A percentile compares a stretch with the other conserved stretches of the same genome.
Conservation (phyloP, 2,113 vertebrate species). For the Urocynchramus pylzowi region DNA sequence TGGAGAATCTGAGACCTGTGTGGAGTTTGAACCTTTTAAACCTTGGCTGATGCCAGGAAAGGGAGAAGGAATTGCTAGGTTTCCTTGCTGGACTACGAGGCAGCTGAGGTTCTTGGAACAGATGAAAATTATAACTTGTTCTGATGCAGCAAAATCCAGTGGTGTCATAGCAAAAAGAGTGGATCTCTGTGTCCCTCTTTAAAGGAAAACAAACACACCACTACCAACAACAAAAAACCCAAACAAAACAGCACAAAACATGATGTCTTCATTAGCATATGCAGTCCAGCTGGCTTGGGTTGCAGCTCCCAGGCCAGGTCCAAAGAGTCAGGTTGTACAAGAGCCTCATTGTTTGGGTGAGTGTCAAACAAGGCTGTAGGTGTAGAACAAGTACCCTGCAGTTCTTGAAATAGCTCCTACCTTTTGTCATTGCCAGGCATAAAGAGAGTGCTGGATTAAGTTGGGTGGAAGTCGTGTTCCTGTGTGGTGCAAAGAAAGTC, state of each 20-base stretch:
- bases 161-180: background rate
- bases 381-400: background rate
- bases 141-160: background rate
- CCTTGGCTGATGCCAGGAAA: background rate
- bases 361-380: background rate
- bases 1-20: background rate
- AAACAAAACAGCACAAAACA: background rate
- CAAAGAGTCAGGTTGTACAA: background rate
- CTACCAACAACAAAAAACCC: background rate
- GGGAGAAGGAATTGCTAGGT: background rate
- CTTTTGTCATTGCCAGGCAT: background rate
- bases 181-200: background rate
- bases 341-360: background rate
- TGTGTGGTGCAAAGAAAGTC: background rate
- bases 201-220: background rate
- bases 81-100: rapidly evolving
- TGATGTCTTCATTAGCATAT: background rate
- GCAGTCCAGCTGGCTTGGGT: background rate
- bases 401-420: background rate
- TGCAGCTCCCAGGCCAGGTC: background rate
- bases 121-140: background rate
- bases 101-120: background rate
- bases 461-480: background rate
- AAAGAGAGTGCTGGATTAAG: background rate
- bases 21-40: background rate